Percentiles rank a stretch among this genome's conserved stretches.
Conservation (phyloP, 2,888 invertebrate species). For the Hoplodrina blanda region DNA sequence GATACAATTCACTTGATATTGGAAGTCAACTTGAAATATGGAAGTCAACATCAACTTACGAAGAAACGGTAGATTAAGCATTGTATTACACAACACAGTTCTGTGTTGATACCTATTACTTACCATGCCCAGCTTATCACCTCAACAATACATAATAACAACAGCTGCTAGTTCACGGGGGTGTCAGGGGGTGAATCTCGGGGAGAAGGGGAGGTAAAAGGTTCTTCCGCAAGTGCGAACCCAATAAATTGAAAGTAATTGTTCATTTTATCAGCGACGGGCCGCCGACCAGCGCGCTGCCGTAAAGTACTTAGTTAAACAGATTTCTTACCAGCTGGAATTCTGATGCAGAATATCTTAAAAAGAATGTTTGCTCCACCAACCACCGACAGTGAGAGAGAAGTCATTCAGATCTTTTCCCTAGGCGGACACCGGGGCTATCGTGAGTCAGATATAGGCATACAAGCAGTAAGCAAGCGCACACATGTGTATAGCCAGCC, state of each 20-base stretch:
- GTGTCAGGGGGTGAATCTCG: background rate
- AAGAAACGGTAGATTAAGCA: background rate
- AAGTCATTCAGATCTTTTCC: too few relatives aligned
- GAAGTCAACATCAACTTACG: too few relatives aligned
- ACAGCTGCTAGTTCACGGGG: conserved; percentile 27
- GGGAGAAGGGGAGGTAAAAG: background rate
- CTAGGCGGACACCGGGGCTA: too few relatives aligned
- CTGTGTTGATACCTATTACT: conserved; percentile 16
- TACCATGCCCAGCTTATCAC: conserved; percentile 21
- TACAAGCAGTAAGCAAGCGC: too few relatives aligned
- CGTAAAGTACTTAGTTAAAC: background rate
- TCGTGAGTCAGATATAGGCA: too few relatives aligned
- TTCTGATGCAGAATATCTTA: background rate
- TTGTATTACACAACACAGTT: background rate
- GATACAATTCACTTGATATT: too few relatives aligned
- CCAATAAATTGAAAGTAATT: conserved; percentile 31
- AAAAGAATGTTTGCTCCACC: background rate
- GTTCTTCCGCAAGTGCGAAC: conserved; percentile 4
- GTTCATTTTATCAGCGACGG: conserved; percentile 18
- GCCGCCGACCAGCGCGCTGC: background rate
- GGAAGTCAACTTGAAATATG: too few relatives aligned
- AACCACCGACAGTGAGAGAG: too few relatives aligned
- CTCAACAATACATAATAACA: conserved; percentile 18
- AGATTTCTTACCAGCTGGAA: background rate
- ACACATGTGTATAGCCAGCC: too few relatives aligned